These are phyloP conservation scores for Urocitellus parryii DNA, from an alignment of 2,113 vertebrate species.

Conservation along the genomic window DNA sequence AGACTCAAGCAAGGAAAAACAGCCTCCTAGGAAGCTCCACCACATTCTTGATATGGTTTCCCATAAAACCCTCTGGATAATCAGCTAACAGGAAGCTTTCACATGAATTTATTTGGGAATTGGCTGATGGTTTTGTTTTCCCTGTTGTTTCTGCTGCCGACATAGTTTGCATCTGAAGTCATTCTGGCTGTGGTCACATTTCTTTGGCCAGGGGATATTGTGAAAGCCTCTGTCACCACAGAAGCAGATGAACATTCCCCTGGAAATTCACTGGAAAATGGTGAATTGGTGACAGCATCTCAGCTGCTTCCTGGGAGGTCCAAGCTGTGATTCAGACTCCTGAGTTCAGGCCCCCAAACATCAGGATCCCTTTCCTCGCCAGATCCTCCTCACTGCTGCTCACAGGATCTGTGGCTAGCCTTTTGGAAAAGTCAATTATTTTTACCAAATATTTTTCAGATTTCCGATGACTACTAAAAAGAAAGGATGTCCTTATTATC, in stretches of 20 bases:
- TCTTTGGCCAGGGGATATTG: conserved; percentile 63
- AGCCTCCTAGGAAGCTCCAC: neutral
- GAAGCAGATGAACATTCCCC: conserved; percentile 25
- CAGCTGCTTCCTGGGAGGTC: conserved; percentile 54
- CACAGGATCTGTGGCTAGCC: too few species aligned
- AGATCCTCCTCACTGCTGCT: accelerated
- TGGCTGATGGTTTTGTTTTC: conserved; percentile 60
- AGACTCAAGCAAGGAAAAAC: conserved; percentile 11
- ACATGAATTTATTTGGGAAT: conserved; percentile 70
- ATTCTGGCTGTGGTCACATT: conserved; percentile 52
- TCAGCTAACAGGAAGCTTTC: conserved; percentile 65
- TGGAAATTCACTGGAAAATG: conserved; percentile 55
- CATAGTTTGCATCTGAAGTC: conserved; percentile 57
- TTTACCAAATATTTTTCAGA: neutral
- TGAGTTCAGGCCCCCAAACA: conserved; percentile 5
- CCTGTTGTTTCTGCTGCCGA: conserved; percentile 25
- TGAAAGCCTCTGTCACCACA: conserved; percentile 26
- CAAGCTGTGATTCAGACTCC: neutral
- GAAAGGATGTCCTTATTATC: neutral
- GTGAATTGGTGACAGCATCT: neutral
- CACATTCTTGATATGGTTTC: conserved; percentile 64
- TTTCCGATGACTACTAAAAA: neutral
- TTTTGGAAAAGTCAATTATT: neutral
- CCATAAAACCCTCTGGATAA: conserved; percentile 52
- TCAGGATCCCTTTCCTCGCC: conserved; percentile 21